Evolutionary conservation across 2,113 vertebrate genomes (phyloP).

Genomic region (Antennarius striatus): DNA sequence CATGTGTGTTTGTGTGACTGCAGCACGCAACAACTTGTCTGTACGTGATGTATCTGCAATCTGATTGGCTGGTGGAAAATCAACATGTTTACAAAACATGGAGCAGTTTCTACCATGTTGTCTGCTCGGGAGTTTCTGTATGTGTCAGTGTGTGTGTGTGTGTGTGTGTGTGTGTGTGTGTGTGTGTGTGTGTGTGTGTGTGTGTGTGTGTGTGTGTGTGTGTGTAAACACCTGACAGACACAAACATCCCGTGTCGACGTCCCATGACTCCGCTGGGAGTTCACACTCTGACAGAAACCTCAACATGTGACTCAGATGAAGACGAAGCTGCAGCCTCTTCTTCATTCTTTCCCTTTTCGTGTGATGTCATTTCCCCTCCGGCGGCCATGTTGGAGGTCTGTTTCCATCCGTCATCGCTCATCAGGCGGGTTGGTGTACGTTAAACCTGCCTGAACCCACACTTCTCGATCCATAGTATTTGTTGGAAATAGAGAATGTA

Average conservation of each 20-base stretch:
- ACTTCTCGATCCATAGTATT: too few species aligned
- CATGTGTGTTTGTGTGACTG: not conserved
- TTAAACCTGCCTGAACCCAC: not conserved
- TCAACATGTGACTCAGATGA: constrained; percentile 21
- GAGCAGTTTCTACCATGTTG: constrained; percentile 43
- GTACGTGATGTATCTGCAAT: constrained; percentile 7
- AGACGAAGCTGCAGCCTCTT: not conserved
- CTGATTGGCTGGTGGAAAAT: constrained; percentile 46
- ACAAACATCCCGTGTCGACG: constrained; percentile 48
- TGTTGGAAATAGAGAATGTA: too few species aligned
- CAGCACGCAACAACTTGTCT: constrained; percentile 51
- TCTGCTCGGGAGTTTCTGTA: constrained; percentile 12
- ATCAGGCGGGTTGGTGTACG: not conserved
- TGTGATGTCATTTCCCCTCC: constrained; percentile 24
- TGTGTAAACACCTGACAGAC: constrained; percentile 43
- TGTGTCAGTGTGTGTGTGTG: constrained; percentile 4
- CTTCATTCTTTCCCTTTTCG: not conserved
- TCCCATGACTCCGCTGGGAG: constrained; percentile 56
- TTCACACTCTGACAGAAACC: constrained; percentile 37
- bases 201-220: constrained; percentile 4
- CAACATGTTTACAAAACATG: constrained; percentile 66
- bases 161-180: constrained; percentile 1
- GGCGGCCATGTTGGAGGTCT: constrained; percentile 16
- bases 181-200: not conserved
- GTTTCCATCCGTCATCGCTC: constrained; percentile 1